phyloP scores from a whole-genome alignment of 2,888 invertebrate genomes.

The Entomobrya multifasciata region DNA sequence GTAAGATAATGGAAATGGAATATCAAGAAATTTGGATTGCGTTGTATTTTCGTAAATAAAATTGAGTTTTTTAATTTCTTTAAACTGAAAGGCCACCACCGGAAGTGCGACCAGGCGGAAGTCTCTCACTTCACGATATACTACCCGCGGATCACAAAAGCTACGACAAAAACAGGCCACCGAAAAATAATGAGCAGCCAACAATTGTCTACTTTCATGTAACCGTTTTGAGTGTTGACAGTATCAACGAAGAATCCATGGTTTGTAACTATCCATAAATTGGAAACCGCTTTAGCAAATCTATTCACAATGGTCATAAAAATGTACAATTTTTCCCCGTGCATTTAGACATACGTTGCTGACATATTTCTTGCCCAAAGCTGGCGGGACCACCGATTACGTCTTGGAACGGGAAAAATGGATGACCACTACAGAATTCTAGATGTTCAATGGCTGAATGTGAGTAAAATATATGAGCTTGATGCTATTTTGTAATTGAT shows the following conservation, averaged over 20 bases:
- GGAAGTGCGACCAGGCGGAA: conserved; percentile 80
- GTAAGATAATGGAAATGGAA: conserved; percentile 2
- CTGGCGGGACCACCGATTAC: conserved; percentile 93
- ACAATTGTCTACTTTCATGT: conserved; percentile 95
- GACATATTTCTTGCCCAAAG: conserved; percentile 96
- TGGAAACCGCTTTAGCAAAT: background rate
- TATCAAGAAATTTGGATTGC: background rate
- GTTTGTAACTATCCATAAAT: conserved; percentile 81
- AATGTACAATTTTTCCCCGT: background rate
- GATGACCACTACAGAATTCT: conserved; percentile 94
- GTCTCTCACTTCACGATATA: conserved; percentile 91
- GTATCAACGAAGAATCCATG: conserved; percentile 98
- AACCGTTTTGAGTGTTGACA: conserved; percentile 93
- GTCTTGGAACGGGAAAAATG: conserved; percentile 94
- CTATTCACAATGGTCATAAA: background rate
- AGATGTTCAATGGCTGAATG: conserved; percentile 90
- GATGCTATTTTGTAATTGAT: background rate
- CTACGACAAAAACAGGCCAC: conserved; percentile 94
- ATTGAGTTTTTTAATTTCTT: background rate
- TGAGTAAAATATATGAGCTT: conserved; percentile 42
- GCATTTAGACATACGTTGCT: conserved; percentile 92
- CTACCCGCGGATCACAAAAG: conserved; percentile 91
- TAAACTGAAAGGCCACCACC: conserved; percentile 63
- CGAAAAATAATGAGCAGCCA: conserved; percentile 91
- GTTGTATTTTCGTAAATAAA: background rate